phyloP scores from a whole-genome alignment of 2,888 invertebrate genomes.

The Gastracanthus pulcherrimus region DNA sequence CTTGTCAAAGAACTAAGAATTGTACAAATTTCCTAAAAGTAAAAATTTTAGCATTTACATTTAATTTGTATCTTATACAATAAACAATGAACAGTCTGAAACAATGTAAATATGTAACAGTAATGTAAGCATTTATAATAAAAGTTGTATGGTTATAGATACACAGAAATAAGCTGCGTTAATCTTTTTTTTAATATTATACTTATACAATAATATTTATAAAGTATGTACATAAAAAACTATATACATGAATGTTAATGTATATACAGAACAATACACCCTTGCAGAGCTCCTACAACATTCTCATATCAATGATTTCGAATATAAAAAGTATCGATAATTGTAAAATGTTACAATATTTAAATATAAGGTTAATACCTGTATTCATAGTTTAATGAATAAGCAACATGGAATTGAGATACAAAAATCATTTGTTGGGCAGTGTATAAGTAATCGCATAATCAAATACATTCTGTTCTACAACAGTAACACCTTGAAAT shows the following conservation, averaged over 20 bases:
- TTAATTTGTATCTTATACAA: slow-evolving; percentile 41
- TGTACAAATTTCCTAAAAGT: slow-evolving; percentile 45
- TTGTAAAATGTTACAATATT: slow-evolving; percentile 45
- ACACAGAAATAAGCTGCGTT: slow-evolving; percentile 41
- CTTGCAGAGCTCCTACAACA: slow-evolving; percentile 40
- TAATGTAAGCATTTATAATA: slow-evolving; percentile 54
- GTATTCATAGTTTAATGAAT: slow-evolving; percentile 34
- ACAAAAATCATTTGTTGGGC: slow-evolving; percentile 50
- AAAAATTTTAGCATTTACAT: slow-evolving; percentile 50
- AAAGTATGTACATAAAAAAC: slow-evolving; percentile 59
- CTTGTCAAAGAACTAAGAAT: slow-evolving; percentile 31
- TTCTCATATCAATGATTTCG: slow-evolving; percentile 46
- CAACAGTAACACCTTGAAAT: slow-evolving; percentile 33
- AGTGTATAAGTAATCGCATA: slow-evolving; percentile 51
- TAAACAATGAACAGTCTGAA: slow-evolving; percentile 44
- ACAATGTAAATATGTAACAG: slow-evolving; percentile 51
- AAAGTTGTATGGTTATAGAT: slow-evolving; percentile 49
- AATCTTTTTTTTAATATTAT: slow-evolving; percentile 49
- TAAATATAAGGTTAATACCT: slow-evolving; percentile 42
- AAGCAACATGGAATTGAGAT: slow-evolving; percentile 40
- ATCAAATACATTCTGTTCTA: slow-evolving; percentile 32
- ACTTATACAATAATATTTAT: slow-evolving; percentile 56
- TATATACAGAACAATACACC: slow-evolving; percentile 55
- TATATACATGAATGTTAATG: slow-evolving; percentile 54
- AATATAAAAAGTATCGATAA: slow-evolving; percentile 47